A percentile compares a stretch with the other conserved stretches of the same genome.
Evolutionary conservation across 2,797 vertebrate species (phyloP).

Genomic region (Cygnus olor): DNA sequence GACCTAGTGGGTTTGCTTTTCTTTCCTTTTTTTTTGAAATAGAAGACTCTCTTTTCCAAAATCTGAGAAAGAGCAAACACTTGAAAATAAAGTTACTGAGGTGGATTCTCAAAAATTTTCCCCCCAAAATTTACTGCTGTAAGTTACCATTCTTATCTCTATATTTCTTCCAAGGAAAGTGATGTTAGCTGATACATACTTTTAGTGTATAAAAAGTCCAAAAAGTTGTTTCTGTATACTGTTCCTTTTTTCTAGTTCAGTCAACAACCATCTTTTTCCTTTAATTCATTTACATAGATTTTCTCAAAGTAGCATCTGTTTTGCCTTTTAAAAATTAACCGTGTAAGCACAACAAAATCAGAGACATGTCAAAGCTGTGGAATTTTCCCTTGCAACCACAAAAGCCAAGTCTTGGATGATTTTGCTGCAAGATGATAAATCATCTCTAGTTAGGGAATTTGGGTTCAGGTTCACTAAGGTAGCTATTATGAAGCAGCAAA

Average conservation of each 20-base stretch:
- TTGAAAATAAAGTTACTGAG: not conserved
- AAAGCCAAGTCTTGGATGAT: conserved; percentile 27
- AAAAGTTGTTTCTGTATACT: not conserved
- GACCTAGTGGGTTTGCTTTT: rapidly evolving
- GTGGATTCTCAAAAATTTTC: not conserved
- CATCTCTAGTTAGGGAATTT: conserved; percentile 26
- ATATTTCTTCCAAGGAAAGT: not conserved
- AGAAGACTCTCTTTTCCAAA: not conserved
- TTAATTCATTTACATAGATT: conserved; percentile 35
- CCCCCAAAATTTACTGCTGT: not conserved
- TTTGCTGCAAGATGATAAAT: conserved; percentile 16
- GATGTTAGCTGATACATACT: not conserved
- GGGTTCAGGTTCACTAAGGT: conserved; percentile 38
- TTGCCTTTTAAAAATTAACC: conserved; percentile 67
- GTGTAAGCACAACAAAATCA: conserved; percentile 65
- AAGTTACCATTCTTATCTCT: not conserved
- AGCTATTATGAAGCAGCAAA: conserved; percentile 26
- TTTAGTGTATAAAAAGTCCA: not conserved
- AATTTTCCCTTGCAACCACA: conserved; percentile 57
- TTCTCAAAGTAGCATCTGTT: conserved; percentile 57
- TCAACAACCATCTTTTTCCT: not conserved
- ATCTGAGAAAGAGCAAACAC: not conserved
- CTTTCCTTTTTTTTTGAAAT: not conserved
- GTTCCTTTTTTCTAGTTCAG: conserved; percentile 9
- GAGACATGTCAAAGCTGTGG: conserved; percentile 66